Base-by-base conservation (phyloP, 2,888 invertebrate genomes). In the Orchesella flavescens region DNA sequence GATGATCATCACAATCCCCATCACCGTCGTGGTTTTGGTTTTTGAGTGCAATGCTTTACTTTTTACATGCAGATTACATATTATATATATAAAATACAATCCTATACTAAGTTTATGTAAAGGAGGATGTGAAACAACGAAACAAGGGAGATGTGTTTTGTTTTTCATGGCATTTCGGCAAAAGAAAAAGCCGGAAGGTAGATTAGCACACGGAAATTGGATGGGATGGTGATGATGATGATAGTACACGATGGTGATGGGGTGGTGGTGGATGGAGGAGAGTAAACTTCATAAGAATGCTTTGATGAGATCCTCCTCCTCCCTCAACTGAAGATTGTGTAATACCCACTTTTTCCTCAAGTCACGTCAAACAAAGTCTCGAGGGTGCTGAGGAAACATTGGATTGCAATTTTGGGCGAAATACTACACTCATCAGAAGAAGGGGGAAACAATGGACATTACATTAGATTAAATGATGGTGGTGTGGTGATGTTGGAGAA, bases 201-300 rank as follows among this genome's bases (percentile, higher is more conserved):
- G 69, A 65, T 77, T 75, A 44, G 43, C 44, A 43, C 66, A 57
- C 68, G 77, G 77, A 68, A 77, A 77, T 77, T 77, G 77, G 61
- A 68, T 59, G 57, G 19, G 17, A 17, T 17, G 19, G 1, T 53
- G n/a, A 57, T 72, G 57, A 57, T 34, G 43, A 53, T n/a, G 49
- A 44, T 43, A 34, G 12, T 23, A 19, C 17, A 24, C 21, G 49
- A 46, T 1, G 3, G 44, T 4, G 34, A 55, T 17, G 53, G n/a
- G 24, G 34, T 34, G 34, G 34, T 34, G 34, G 34, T 4, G 34
- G 34, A 34, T 34, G 34, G 34, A 34, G 34, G 34, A 34, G 34
- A 34, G 34, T 34, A 34, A 34, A 34, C 34, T 34, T 34, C 7
- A 7, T 34, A 34, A 34, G 34, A 34, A 34, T 34, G 34, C 23